These are phyloP conservation scores for Otolemur garnettii DNA, from an alignment of 2,113 vertebrate species.

Conservation along the genomic window DNA sequence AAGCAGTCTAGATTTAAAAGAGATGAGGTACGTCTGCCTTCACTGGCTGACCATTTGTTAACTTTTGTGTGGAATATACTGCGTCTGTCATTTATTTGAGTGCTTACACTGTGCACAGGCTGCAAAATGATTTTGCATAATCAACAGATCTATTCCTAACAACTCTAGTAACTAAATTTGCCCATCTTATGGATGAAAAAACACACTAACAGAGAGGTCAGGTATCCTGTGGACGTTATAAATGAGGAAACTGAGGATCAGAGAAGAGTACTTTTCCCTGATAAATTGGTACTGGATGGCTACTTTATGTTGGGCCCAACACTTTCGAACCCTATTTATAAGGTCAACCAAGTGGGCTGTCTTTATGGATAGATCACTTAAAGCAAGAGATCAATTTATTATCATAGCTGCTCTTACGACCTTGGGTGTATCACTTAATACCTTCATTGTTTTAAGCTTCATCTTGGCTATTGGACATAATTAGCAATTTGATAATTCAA, in stretches of 20 bases:
- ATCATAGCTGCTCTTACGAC: not conserved
- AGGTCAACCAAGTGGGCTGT: not conserved
- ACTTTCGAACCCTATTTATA: not conserved
- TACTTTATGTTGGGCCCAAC: not conserved
- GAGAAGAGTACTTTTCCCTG: not conserved
- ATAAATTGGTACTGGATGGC: not conserved
- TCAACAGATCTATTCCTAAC: not conserved
- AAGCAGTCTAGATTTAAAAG: slow-evolving; percentile 1
- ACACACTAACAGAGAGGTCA: not conserved
- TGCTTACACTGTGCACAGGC: not conserved
- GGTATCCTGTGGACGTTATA: not conserved
- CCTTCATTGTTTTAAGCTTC: slow-evolving; percentile 20
- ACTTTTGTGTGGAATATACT: not conserved
- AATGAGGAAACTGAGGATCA: too few relatives aligned
- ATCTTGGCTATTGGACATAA: slow-evolving; percentile 19
- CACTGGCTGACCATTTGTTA: not conserved
- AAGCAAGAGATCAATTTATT: not conserved
- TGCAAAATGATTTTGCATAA: not conserved
- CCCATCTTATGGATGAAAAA: not conserved
- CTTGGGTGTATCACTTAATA: not conserved
- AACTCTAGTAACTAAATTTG: not conserved
- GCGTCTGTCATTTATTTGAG: not conserved
- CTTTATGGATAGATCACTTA: slow-evolving; percentile 1
- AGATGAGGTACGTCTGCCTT: not conserved
- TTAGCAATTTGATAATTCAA: not conserved